Conservation (phyloP, 2,113 vertebrate genomes). For the Triplophysa rosa region DNA sequence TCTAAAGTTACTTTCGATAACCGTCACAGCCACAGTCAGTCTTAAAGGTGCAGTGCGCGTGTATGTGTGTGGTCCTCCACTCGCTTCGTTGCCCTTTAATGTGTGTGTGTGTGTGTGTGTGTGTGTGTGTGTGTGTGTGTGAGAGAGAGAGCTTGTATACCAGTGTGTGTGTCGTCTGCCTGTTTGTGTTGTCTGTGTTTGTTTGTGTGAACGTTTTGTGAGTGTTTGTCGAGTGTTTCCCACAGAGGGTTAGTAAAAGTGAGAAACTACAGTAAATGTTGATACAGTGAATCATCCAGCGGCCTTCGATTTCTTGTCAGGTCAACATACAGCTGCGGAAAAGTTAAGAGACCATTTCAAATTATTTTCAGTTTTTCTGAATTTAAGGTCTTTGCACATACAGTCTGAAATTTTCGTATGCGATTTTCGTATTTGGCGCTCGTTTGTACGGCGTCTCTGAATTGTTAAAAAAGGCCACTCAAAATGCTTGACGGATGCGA, state of each 20-base stretch:
- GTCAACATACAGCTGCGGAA: too few relatives aligned
- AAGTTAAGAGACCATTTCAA: too few relatives aligned
- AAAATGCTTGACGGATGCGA: too few relatives aligned
- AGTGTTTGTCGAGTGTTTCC: slow-evolving; percentile 38
- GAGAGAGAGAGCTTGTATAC: slow-evolving; percentile 62
- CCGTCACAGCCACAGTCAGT: slow-evolving; percentile 58
- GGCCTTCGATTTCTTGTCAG: neutral
- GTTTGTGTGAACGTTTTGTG: slow-evolving; percentile 37
- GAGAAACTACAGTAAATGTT: neutral
- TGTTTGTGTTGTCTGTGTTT: slow-evolving; percentile 54
- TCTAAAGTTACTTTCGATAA: slow-evolving; percentile 77
- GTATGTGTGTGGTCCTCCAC: slow-evolving; percentile 48
- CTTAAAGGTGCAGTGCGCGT: slow-evolving; percentile 66
- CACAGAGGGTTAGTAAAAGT: slow-evolving; percentile 16
- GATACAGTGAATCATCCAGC: neutral
- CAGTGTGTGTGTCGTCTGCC: slow-evolving; percentile 44
- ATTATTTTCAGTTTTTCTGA: too few relatives aligned
- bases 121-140: slow-evolving; percentile 48
- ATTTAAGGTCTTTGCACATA: too few relatives aligned
- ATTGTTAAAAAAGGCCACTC: too few relatives aligned
- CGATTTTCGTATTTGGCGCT: too few relatives aligned
- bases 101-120: slow-evolving; percentile 39
- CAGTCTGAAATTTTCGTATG: too few relatives aligned
- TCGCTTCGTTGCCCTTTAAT: slow-evolving; percentile 45
- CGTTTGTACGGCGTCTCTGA: too few relatives aligned